Conservation (phyloP, 2,113 vertebrate species). For the Axis porcinus region DNA sequence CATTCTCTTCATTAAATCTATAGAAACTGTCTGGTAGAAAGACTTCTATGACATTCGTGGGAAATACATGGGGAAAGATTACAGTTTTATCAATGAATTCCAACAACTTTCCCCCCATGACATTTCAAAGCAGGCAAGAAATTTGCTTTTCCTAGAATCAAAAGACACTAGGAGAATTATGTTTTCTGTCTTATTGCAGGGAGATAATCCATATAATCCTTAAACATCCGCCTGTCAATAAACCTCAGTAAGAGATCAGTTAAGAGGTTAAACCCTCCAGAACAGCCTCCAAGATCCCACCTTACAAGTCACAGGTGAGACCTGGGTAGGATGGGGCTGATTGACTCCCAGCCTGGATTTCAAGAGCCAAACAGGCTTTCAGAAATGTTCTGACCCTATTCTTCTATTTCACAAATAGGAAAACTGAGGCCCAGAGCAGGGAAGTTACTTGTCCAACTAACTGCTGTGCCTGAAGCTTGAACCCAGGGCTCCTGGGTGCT, state of each 20-base stretch:
- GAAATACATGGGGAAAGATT: slow-evolving; percentile 14
- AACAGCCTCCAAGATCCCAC: not conserved
- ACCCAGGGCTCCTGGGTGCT: not conserved
- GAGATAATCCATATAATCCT: slow-evolving; percentile 40
- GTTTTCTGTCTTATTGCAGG: not conserved
- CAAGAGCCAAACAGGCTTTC: not conserved
- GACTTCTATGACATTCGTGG: not conserved
- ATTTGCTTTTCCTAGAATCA: slow-evolving; percentile 44
- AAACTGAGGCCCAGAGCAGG: not conserved
- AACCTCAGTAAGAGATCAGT: not conserved
- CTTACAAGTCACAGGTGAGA: not conserved
- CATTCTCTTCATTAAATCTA: slow-evolving; percentile 30
- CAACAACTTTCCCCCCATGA: slow-evolving; percentile 24
- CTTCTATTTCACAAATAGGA: not conserved
- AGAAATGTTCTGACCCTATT: not conserved
- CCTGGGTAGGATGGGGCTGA: rapidly evolving
- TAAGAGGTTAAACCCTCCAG: not conserved
- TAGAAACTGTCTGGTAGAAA: not conserved
- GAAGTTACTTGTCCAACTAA: not conserved
- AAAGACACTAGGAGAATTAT: slow-evolving; percentile 46
- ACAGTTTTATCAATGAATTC: slow-evolving; percentile 43
- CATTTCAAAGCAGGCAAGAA: slow-evolving; percentile 43
- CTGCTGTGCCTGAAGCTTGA: not conserved
- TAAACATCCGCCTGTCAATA: not conserved
- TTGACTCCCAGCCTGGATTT: not conserved